A percentile compares a stretch with the other conserved stretches of the same genome.
Evolutionary conservation across 2,113 vertebrate genomes (phyloP).

Genomic region (Turnix velox): DNA sequence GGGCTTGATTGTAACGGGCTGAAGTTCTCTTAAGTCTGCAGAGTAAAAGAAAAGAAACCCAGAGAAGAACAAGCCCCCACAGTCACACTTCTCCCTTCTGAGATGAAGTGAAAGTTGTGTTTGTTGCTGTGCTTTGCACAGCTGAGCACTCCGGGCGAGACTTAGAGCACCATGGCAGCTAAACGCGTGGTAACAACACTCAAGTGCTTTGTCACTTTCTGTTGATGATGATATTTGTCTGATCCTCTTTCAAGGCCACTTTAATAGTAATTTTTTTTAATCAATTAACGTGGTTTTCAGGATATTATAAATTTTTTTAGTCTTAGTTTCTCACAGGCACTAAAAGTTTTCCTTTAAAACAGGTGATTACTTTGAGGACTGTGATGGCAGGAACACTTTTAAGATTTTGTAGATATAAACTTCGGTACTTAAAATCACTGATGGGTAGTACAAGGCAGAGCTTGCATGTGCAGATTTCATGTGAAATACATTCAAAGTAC

Average conservation of each 20-base stretch:
- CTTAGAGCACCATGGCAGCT: neutral
- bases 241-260: neutral
- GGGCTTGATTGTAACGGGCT: neutral
- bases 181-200: neutral
- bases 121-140: fast-evolving
- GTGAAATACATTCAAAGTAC: neutral
- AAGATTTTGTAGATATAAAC: neutral
- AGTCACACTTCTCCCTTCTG: fast-evolving
- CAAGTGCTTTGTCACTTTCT: neutral
- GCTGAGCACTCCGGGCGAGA: fast-evolving
- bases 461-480: neutral
- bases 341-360: neutral
- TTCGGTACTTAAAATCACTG: neutral
- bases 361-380: neutral
- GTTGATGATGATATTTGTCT: neutral
- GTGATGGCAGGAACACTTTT: neutral
- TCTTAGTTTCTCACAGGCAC: neutral
- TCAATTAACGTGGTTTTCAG: neutral
- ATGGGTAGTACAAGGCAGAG: neutral
- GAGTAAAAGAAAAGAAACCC: neutral
- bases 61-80: fast-evolving
- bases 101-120: neutral
- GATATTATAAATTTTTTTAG: neutral
- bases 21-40: fast-evolving
- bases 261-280: neutral